A percentile compares a stretch with the other conserved stretches of the same genome.
These are phyloP conservation scores for Polydrusus pterygomalis DNA, from an alignment of 2,888 invertebrate species.

Conservation along the genomic window DNA sequence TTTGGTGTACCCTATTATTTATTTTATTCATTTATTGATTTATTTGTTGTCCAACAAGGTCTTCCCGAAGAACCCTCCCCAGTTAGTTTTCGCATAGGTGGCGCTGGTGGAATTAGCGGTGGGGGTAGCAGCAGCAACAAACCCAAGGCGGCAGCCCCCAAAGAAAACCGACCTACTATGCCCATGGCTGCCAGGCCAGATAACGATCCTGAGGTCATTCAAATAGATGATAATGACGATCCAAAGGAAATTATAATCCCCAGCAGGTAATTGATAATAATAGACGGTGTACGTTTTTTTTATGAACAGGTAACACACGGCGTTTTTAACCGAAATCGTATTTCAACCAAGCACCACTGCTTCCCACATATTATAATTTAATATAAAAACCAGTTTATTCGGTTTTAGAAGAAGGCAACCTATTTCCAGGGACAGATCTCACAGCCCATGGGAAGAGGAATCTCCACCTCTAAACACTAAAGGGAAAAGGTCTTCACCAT, in stretches of 20 bases:
- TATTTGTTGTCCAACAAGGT: slow-evolving; percentile 7
- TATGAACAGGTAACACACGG: too few relatives aligned
- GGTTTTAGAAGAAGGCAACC: neutral
- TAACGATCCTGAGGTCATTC: slow-evolving; percentile 66
- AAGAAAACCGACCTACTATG: slow-evolving; percentile 59
- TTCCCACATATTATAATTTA: neutral
- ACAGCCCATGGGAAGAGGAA: slow-evolving; percentile 70
- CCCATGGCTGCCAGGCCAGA: slow-evolving; percentile 68
- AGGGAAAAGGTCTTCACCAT: slow-evolving; percentile 34
- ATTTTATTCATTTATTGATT: too few relatives aligned
- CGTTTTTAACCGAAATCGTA: too few relatives aligned
- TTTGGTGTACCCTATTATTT: too few relatives aligned
- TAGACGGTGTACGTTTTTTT: neutral
- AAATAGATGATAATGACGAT: slow-evolving; percentile 69
- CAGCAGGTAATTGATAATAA: neutral
- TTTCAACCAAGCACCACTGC: neutral
- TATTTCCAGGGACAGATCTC: slow-evolving; percentile 60
- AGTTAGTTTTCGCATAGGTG: slow-evolving; percentile 69
- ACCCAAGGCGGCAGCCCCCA: slow-evolving; percentile 14
- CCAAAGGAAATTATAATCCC: slow-evolving; percentile 10
- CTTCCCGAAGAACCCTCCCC: slow-evolving; percentile 67
- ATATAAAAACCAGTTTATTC: neutral
- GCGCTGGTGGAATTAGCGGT: slow-evolving; percentile 23
- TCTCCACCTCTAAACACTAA: slow-evolving; percentile 41
- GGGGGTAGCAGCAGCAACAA: slow-evolving; percentile 52